These are phyloP conservation scores for Maccullochella peelii DNA, from an alignment of 2,113 vertebrate species.

Conservation along the genomic window DNA sequence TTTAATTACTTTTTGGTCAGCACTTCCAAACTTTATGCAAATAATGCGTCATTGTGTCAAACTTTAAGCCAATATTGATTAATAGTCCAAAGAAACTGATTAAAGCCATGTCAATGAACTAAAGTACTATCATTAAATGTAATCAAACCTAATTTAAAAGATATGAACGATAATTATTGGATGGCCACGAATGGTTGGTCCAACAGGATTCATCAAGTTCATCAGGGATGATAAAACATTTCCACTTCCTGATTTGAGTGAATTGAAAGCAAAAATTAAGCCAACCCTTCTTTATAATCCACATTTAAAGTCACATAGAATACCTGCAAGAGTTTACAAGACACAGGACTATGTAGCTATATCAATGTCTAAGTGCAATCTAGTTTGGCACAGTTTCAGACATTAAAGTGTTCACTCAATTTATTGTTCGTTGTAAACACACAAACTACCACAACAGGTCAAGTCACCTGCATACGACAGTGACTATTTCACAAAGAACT, in stretches of 20 bases:
- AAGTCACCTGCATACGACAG: constrained; percentile 33
- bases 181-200: neutral
- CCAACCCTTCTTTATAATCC: constrained; percentile 6
- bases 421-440: constrained; percentile 55
- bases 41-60: neutral
- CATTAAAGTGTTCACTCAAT: constrained; percentile 41
- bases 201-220: neutral
- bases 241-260: neutral
- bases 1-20: neutral
- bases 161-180: neutral
- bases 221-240: neutral
- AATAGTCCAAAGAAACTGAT: neutral
- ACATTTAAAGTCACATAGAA: constrained; percentile 44
- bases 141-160: neutral
- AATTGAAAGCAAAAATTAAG: constrained; percentile 16
- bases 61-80: neutral
- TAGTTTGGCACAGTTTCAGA: constrained; percentile 68
- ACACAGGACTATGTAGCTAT: constrained; percentile 52
- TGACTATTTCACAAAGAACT: constrained; percentile 40
- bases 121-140: no score
- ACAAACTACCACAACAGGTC: constrained; percentile 55
- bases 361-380: constrained; percentile 52
- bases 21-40: neutral
- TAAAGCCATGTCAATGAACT: no score
- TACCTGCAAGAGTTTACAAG: constrained; percentile 55